Conservation (phyloP, 1,140 invertebrate genomes). For the Papilio helenus region DNA sequence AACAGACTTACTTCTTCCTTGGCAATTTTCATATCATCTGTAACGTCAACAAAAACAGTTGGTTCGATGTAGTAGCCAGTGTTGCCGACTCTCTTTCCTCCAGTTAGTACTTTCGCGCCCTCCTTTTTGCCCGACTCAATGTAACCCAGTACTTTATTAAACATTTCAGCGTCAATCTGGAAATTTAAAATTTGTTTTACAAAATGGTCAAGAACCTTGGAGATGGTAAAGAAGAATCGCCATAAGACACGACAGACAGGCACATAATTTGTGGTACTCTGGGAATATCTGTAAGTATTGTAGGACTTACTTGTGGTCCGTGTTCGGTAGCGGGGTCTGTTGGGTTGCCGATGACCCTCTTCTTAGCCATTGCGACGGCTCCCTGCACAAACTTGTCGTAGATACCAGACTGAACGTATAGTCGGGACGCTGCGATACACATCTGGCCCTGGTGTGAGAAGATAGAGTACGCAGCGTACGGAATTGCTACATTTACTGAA, state of each 20-base stretch:
- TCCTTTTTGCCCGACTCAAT: slow-evolving; percentile 89
- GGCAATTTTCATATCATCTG: slow-evolving; percentile 91
- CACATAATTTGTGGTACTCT: too few species aligned
- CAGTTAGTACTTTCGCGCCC: slow-evolving; percentile 88
- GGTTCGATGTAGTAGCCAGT: slow-evolving; percentile 90
- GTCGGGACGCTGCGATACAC: slow-evolving; percentile 94
- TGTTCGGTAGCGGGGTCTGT: slow-evolving; percentile 87
- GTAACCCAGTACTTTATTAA: slow-evolving; percentile 86
- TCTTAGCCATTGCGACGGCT: slow-evolving; percentile 86
- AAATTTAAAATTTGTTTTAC: not conserved
- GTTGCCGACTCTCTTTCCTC: slow-evolving; percentile 85
- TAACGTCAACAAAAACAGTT: slow-evolving; percentile 89
- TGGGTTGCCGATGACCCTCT: slow-evolving; percentile 91
- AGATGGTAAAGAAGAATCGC: too few species aligned
- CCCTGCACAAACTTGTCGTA: slow-evolving; percentile 94
- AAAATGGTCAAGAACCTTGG: too few species aligned
- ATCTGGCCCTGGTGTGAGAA: slow-evolving; percentile 96
- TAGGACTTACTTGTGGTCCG: slow-evolving; percentile 84
- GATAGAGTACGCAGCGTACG: slow-evolving; percentile 89
- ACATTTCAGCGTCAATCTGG: slow-evolving; percentile 86
- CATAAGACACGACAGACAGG: too few species aligned
- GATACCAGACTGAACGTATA: slow-evolving; percentile 93
- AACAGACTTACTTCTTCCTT: slow-evolving; percentile 85
- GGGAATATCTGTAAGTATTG: too few species aligned
- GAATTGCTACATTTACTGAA: slow-evolving; percentile 91